Evolutionary conservation across 2,888 invertebrate genomes (phyloP).

Genomic region (Leptopilina myrica): DNA sequence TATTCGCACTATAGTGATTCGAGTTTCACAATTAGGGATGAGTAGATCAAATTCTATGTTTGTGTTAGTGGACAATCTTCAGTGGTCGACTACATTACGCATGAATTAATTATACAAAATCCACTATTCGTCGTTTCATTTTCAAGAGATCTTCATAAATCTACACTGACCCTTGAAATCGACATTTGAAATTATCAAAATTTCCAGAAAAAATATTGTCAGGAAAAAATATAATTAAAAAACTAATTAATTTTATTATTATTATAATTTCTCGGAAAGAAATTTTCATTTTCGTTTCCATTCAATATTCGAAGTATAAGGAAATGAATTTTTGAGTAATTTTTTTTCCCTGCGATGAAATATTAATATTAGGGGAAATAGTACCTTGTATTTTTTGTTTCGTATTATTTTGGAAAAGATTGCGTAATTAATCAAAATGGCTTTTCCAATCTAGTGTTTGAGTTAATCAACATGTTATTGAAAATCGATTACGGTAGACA

Average conservation of each 20-base stretch:
- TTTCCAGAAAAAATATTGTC: not conserved
- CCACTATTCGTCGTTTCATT: not conserved
- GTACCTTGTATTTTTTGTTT: too few relatives aligned
- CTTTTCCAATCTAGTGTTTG: not conserved
- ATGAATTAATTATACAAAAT: constrained; percentile 1
- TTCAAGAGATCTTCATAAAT: not conserved
- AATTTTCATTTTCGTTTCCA: too few relatives aligned
- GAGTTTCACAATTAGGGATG: too few relatives aligned
- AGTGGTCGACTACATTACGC: not conserved
- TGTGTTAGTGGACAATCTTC: not conserved
- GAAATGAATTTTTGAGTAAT: too few relatives aligned
- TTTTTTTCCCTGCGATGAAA: too few relatives aligned
- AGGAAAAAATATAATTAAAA: too few relatives aligned
- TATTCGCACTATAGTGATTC: not conserved
- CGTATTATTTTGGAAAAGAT: not conserved
- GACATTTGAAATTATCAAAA: not conserved
- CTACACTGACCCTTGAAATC: not conserved
- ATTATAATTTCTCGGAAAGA: too few relatives aligned
- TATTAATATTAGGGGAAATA: too few relatives aligned
- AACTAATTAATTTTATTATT: too few relatives aligned
- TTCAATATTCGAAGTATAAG: too few relatives aligned
- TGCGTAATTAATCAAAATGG: not conserved
- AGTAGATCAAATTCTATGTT: not conserved
- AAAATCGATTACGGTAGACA: constrained; percentile 14
- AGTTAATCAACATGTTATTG: constrained; percentile 3